phyloP scores from a whole-genome alignment of 1,140 invertebrate genomes.

The Sarcophaga bullata region DNA sequence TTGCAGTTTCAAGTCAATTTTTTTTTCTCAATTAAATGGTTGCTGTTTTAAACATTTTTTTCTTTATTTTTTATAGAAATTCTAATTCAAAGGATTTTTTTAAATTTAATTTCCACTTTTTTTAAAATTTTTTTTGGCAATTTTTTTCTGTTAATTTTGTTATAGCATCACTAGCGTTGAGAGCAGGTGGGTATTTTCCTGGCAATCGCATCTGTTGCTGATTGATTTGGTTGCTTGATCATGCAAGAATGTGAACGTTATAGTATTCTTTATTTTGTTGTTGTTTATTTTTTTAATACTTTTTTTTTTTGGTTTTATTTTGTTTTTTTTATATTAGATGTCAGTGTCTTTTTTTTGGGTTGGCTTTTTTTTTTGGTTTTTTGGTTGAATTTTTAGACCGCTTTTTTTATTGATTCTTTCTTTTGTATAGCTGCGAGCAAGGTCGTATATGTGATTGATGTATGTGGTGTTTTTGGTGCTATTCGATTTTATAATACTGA shows the following conservation, averaged over 20 bases:
- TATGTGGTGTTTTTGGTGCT: not conserved
- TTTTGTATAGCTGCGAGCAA: no score
- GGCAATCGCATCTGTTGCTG: not conserved
- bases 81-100: not conserved
- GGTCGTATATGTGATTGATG: no score
- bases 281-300: not conserved
- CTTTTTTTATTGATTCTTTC: not conserved
- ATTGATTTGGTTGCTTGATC: no score
- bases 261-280: not conserved
- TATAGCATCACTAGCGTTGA: not conserved
- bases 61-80: not conserved
- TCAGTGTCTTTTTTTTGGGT: not conserved
- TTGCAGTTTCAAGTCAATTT: no score
- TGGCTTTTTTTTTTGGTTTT: not conserved
- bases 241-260: not conserved
- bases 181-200: not conserved
- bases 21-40: not conserved
- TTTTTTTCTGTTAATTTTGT: not conserved
- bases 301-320: no score
- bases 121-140: not conserved
- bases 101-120: no score
- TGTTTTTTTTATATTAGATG: not conserved
- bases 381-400: slow-evolving; percentile 1
- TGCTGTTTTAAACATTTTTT: not conserved
- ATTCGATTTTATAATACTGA: slow-evolving; percentile 5